Evolutionary conservation across 1,140 invertebrate species (phyloP), one percentile per base, ranked within the genome.

Genomic region (Calliopsis andreniformis): DNA sequence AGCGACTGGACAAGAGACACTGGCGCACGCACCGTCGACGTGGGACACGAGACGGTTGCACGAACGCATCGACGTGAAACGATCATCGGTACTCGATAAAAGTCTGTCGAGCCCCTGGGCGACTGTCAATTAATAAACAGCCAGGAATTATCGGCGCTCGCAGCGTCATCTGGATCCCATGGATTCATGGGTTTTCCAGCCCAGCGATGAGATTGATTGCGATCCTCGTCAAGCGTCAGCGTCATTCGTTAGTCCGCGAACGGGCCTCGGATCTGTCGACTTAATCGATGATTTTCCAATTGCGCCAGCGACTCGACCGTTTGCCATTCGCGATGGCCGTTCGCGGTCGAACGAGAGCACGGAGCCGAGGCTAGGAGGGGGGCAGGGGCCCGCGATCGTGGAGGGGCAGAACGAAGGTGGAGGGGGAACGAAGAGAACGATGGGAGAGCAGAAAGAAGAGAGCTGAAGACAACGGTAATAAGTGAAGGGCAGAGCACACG

Each of bases 381-480:
- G 45, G 32, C 18, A 49, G 47, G 35, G 30, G 43, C 67, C 51
- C 45, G 59, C 73, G 56, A 23, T 25, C 23, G 55, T 45, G 23
- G 59, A 28, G 23, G 25, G 28, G 23, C 58, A 51, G 42, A 18
- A 25, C 32, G 10, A 10, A 39, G 35, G 10, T 39, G 35, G 80
- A 47, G 23, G 23, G 45, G 61, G 47, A 45, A 32, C 25, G 49
- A 43, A 58, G 43, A 45, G 61, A 20, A 63, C 45, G 51, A 69
- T 47, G 69, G 68, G 62, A 30, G 68, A 73, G 20, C 58, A 45
- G 78, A 71, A 28, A 66, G 61, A 62, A 62, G 79, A 72, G 76
- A 53, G 47, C n/a, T 73, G 84, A 86, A 87, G 82, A 87, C 82
- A 87, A 82, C 81, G 81, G 83, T 78, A 85, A 86, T 86, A 87